These are phyloP conservation scores for Nebria ingens DNA, from an alignment of 1,140 invertebrate species.

Conservation along the genomic window DNA sequence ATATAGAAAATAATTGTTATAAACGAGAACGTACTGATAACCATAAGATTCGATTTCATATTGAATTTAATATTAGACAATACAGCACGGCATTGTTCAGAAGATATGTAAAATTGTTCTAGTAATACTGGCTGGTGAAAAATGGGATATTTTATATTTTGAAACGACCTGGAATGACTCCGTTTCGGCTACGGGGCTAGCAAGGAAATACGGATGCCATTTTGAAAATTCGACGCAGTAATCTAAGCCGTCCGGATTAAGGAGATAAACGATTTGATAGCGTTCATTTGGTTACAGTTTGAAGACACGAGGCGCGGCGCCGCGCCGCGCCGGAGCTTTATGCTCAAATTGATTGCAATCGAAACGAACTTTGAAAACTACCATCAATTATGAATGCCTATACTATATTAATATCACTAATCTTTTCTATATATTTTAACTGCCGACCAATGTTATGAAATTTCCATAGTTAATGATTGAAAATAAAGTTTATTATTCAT, in stretches of 20 bases:
- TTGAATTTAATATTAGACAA: too few relatives aligned
- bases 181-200: too few relatives aligned
- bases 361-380: neutral
- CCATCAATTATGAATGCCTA: slow-evolving; percentile 1
- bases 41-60: too few relatives aligned
- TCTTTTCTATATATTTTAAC: too few relatives aligned
- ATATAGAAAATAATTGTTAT: too few relatives aligned
- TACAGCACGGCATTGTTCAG: too few relatives aligned
- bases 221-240: slow-evolving; percentile 8
- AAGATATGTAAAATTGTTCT: too few relatives aligned
- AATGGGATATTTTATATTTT: slow-evolving; percentile 7
- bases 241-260: slow-evolving; percentile 5
- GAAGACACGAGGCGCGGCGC: neutral
- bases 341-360: neutral
- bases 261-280: slow-evolving; percentile 8
- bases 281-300: neutral
- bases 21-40: too few relatives aligned
- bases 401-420: slow-evolving; percentile 1
- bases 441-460: too few relatives aligned
- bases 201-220: slow-evolving; percentile 7
- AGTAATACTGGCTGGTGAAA: too few relatives aligned
- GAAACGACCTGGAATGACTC: slow-evolving; percentile 4
- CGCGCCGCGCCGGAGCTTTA: slow-evolving; percentile 2
- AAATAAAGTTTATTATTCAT: too few relatives aligned
- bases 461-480: too few relatives aligned